Conservation (phyloP, 2,888 invertebrate species). For the Nephrotoma flavescens region DNA sequence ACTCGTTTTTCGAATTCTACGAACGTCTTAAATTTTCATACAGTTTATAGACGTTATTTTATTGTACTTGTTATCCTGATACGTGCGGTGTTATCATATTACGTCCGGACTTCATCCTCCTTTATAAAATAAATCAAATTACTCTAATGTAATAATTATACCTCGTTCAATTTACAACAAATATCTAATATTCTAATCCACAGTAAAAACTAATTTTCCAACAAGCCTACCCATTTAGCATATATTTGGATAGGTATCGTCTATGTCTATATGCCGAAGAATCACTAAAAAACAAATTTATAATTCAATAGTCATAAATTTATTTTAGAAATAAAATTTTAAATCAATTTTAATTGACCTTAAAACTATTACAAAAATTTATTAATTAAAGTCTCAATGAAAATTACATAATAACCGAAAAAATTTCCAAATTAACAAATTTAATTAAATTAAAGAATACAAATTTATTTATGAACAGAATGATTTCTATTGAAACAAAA, state of each 20-base stretch:
- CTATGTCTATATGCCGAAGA: neutral
- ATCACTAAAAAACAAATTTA: neutral
- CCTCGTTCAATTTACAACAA: neutral
- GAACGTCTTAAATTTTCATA: no score
- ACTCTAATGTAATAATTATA: no score
- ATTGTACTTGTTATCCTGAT: no score
- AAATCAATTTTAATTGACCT: neutral
- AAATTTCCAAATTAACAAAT: neutral
- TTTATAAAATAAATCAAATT: no score
- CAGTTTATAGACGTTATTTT: no score
- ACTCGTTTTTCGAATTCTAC: no score
- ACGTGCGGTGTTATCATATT: no score
- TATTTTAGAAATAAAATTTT: neutral
- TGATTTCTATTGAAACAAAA: neutral
- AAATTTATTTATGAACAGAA: neutral
- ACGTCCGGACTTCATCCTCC: no score
- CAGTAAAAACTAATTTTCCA: neutral
- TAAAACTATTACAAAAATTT: neutral
- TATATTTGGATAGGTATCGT: neutral
- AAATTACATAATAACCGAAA: neutral
- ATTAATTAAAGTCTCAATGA: neutral
- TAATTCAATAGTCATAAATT: neutral
- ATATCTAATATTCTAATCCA: neutral
- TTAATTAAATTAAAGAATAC: neutral
- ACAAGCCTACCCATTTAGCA: neutral